Evolutionary conservation across 2,113 vertebrate species (phyloP), one percentile per base, ranked within the genome.

Genomic region (Triplophysa rosa): DNA sequence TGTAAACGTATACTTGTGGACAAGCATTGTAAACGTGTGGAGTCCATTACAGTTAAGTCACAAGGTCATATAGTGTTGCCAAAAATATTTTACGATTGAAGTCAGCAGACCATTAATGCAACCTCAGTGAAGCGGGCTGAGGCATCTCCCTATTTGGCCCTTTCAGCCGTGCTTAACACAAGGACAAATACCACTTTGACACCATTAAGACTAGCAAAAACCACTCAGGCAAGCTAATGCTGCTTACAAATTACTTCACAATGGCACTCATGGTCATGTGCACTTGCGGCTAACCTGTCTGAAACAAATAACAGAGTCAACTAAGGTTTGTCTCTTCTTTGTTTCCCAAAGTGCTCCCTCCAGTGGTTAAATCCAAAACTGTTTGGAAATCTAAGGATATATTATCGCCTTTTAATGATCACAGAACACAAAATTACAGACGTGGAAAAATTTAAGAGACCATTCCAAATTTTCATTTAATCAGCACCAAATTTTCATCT

Each of bases 81-180:
- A 75, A 40, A 75, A 63, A 49, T 75, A 75, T 75, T 63, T 75
- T 75, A 63, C 49, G 72, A 75, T 40, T 75, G 37, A 63, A 49
- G 21, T 29, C 40, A 49, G 59, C 24, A 47, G 40, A 26, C 58
- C 58, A 63, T 75, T 75, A 63, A 63, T 59, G 63, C 72, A 63
- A 29, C 40, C 58, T 63, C 23, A 75, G 21, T 63, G 58, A 63
- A 26, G 40, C 58, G 59, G 70, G 33, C 33, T 62, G 58, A 42
- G 56, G 45, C 16, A 29, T 63, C 23, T 75, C 59, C 56, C 72
- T 75, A 75, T 75, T 61, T 73, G 70, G 70, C 13, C 7, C 19
- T 73, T 73, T 75, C 59, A 75, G 72, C 24, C 58, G 33, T 23
- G 24, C 58, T 19, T 63, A 49, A 49, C 58, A 49, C 72, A 45